Evolutionary conservation across 2,797 vertebrate species (phyloP), one percentile per base, ranked within the genome.

Genomic region (Delichon dasypus): DNA sequence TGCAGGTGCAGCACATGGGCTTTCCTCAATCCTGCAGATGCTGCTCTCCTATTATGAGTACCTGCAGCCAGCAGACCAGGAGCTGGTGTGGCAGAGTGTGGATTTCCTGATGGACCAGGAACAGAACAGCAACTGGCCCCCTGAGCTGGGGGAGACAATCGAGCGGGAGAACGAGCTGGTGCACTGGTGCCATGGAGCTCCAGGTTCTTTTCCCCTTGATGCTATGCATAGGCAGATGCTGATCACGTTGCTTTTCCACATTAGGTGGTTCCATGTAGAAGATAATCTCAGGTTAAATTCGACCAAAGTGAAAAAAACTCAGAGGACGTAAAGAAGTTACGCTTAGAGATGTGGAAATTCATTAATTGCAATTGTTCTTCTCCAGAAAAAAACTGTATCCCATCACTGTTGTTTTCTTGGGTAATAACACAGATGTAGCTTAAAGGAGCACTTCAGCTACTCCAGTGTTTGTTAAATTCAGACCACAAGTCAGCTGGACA

Each of bases 31-130:
- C 95, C 98, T 99, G 66, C 98, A 99, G 97, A 98, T 99, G 98
- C 96, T 99, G 95, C 98, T 99, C 90, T 98, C 98, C 95, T 98
- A 98, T 96, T 98, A 98, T 6, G 98, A 99, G 73, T 96, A 98
- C 96, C 98, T 99, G 88, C 98, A 98, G 36, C 97, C 98, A 53
- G 95, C 97, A 13, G 98, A 99, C 85, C 98, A 97, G 93, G 98
- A 99, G 94, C 98, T 99, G 62, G 98, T 99, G 67, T 99, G 98
- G 98, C 98, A 99, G 95, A 99, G 98, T 5, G 97, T 99, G 45
- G 98, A 99, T 94, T 99, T 99, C 97, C 98, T 99, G 88, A 98
- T 98, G 98, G 98, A 98, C 81, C 98, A 99, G 95, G 98, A 99
- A 70, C 99, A 99, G 97, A 99, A 99, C 96, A 98, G 98, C 94